Base-by-base conservation (phyloP, 2,888 invertebrate species). In the Cataglyphis rosenhaueri region DNA sequence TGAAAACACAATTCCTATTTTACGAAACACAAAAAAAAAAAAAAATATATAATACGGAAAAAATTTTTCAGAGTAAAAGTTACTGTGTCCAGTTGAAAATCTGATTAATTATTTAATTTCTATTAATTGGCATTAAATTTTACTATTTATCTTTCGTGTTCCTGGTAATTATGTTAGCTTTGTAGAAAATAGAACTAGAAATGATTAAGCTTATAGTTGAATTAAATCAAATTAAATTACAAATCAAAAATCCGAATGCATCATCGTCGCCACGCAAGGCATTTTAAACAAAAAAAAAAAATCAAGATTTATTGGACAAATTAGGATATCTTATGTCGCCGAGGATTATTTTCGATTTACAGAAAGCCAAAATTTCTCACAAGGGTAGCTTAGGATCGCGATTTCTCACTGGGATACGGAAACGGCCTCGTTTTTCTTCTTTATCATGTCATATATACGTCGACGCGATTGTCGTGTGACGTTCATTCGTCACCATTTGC, bases 401-500 rank as follows among this genome's bases (percentile, higher is more conserved):
- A 41, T 66, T 57, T 76, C 29, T 66, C 38, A 29, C n/a, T 9
- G n/a, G 9, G 8, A 29, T n/a, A 65, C 38, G n/a, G 62, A 18
- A 75, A 75, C 25, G 52, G 1, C 10, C 2, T 71, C 78, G 70
- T 70, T 78, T 70, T 25, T 79, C 78, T 79, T 52, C 44, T 12
- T 79, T 64, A 71, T 76, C 52, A 18, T 18, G 29, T 55, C 10
- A 48, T 35, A 25, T 41, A 68, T 70, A 44, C 10, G 55, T 70
- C 59, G 25, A 35, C 44, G n/a, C 48, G 59, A 79, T 71, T 59
- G 25, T 59, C 12, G 57, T 55, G 59, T 57, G 18, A 78, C 41
- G 21, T 59, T 32, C 38, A 79, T 78, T 70, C 71, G 21, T 79
- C 78, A 59, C 12, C 38, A 59, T 64, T 79, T 71, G 32, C 71